phyloP scores from a whole-genome alignment of 1,140 invertebrate species.

The Scaptomyza pallida region DNA sequence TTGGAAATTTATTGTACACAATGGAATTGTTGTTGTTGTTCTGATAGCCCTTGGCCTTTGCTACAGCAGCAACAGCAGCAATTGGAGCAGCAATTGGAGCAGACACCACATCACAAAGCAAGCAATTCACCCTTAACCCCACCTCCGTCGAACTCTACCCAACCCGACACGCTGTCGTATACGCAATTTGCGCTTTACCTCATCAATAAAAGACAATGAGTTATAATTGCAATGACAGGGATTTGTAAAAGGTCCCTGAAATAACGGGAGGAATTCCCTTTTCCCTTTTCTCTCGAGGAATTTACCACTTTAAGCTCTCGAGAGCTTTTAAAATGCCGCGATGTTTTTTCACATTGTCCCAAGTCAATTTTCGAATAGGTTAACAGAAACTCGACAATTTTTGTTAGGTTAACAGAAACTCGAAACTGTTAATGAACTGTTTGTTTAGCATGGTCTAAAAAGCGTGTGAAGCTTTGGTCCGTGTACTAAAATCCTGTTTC shows the following conservation, averaged over 20 bases:
- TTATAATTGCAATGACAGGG: no score
- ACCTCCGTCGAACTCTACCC: not conserved
- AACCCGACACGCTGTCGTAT: constrained; percentile 26
- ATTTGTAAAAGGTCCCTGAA: no score
- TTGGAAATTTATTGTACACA: constrained; percentile 78
- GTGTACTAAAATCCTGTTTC: not conserved
- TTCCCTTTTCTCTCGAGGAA: not conserved
- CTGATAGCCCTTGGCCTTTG: constrained; percentile 17
- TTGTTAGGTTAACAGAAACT: not conserved
- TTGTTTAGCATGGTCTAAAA: constrained; percentile 1
- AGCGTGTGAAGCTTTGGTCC: not conserved
- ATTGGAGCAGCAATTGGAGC: constrained; percentile 10
- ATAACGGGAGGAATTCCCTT: no score
- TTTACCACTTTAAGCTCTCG: not conserved
- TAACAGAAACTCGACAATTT: no score
- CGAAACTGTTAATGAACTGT: not conserved
- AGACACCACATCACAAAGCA: constrained; percentile 50
- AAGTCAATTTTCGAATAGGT: not conserved
- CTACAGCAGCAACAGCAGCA: not conserved
- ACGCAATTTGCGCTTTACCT: constrained; percentile 13
- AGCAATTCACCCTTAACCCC: not conserved
- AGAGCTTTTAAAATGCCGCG: not conserved
- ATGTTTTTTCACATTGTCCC: constrained; percentile 10
- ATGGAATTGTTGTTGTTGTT: constrained; percentile 50
- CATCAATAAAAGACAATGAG: not conserved